Base-by-base conservation (phyloP, 1,140 invertebrate genomes). In the Armadillidium nasatum region DNA sequence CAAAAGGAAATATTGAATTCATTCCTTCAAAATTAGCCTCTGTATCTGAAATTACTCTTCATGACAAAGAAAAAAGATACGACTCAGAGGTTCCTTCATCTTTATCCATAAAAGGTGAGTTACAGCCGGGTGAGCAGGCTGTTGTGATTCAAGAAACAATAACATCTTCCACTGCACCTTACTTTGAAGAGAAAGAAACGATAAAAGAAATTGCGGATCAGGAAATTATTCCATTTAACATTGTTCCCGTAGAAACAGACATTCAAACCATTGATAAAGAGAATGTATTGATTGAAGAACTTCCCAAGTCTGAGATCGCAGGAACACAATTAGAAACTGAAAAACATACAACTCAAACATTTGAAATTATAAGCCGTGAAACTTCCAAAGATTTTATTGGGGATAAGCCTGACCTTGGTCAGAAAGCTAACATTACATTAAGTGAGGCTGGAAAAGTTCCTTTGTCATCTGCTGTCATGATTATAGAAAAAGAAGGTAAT, bases 1-100 rank as follows among this genome's bases (percentile, higher is more conserved):
- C 67, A 72, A 74, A 78, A 71, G 75, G 79, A 74, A 78, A 45
- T 46, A 21, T 75, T 44, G 77, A 74, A 15, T 46, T 78, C 19
- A 67, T 80, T 74, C 72, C 77, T 23, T 76, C 79, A 15, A 78
- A 76, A 72, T 76, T 76, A 33, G 77, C 72, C 7, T 73, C 73
- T 9, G 71, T 78, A 72, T 86, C 85, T 78, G 86, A 75, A 75
- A 45, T 75, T 19, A 75, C 23, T 67, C 21, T 45, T 7, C 66
- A 75, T 43, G 73, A 75, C 15, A 75, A 75, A 75, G 73, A 75
- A n/a, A 10, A 9, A 15, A n/a, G 50, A 60, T 60, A 60, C 7
- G 11, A 45, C 15, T 22, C 50, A 13, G 13, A 43, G 23, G 33
- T 46, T 19, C 13, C 66, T 7, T 67, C 43, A n/a, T 13, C 73